A percentile compares a stretch with the other conserved stretches of the same genome.
Evolutionary conservation across 1,140 invertebrate genomes (phyloP).

Genomic region (Hormaphis cornu): DNA sequence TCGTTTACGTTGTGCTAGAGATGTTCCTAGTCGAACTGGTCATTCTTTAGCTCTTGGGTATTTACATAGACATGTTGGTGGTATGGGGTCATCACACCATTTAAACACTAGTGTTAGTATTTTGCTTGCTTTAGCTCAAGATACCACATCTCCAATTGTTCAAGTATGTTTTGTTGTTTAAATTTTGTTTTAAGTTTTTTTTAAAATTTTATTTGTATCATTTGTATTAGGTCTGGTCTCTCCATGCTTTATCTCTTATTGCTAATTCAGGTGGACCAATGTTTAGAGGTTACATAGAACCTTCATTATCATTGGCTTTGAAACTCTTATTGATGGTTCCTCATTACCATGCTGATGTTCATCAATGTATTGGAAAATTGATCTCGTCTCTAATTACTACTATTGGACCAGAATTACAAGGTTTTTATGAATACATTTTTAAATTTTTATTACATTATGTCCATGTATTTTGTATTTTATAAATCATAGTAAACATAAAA

Average conservation of each 20-base stretch:
- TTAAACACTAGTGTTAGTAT: constrained; percentile 89
- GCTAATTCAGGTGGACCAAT: constrained; percentile 96
- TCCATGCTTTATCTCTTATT: constrained; percentile 89
- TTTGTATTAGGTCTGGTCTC: constrained; percentile 74
- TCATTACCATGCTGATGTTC: constrained; percentile 81
- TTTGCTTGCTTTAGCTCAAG: constrained; percentile 85
- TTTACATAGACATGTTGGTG: constrained; percentile 80
- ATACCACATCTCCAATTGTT: constrained; percentile 76
- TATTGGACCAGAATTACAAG: constrained; percentile 93
- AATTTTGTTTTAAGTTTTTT: neutral
- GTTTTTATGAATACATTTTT: constrained; percentile 43
- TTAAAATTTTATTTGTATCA: neutral
- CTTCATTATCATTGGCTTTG: constrained; percentile 76
- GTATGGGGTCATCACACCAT: constrained; percentile 85
- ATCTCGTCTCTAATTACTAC: constrained; percentile 91
- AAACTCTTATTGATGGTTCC: constrained; percentile 83
- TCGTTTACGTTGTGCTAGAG: constrained; percentile 72
- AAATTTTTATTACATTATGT: neutral
- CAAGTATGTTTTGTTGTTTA: constrained; percentile 53
- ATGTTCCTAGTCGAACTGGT: constrained; percentile 80
- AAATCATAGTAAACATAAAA: no score
- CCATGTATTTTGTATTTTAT: no score
- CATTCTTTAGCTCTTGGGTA: constrained; percentile 88
- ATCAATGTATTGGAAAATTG: constrained; percentile 89
- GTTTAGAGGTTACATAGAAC: constrained; percentile 95